phyloP scores from a whole-genome alignment of 1,140 invertebrate genomes.

The Akabosia matsudoensis region DNA sequence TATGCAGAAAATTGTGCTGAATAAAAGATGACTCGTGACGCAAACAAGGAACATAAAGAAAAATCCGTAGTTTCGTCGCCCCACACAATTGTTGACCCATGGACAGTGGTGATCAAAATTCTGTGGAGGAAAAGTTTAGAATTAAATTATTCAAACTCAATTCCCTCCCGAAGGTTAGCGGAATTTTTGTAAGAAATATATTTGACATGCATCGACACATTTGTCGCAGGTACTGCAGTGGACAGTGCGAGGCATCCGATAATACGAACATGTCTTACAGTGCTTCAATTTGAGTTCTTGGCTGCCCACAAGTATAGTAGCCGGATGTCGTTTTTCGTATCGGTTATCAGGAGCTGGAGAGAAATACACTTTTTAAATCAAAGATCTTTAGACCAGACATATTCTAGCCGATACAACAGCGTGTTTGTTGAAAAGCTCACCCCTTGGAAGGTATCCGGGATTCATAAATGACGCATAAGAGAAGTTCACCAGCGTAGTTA shows the following conservation, averaged over 20 bases:
- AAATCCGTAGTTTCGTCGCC: constrained; percentile 8
- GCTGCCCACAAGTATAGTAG: not conserved
- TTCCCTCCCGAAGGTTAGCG: no score
- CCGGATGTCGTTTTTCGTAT: not conserved
- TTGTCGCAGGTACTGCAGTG: not conserved
- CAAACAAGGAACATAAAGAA: constrained; percentile 5
- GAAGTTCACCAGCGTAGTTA: not conserved
- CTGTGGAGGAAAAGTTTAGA: not conserved
- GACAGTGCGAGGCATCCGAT: not conserved
- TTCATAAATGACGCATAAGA: not conserved
- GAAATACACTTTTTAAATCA: no score
- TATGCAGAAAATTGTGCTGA: not conserved
- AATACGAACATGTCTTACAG: not conserved
- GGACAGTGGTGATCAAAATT: constrained; percentile 22
- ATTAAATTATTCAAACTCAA: no score
- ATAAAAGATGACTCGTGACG: not conserved
- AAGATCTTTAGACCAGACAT: no score
- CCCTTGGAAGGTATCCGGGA: not conserved
- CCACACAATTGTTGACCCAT: constrained; percentile 12
- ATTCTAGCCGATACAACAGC: no score
- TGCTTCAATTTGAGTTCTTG: not conserved
- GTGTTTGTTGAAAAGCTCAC: not conserved
- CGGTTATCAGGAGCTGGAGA: not conserved
- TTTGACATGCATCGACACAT: not conserved
- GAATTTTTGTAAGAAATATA: not conserved